These are phyloP conservation scores for Bettongia penicillata DNA, from an alignment of 2,113 vertebrate genomes.

Conservation along the genomic window DNA sequence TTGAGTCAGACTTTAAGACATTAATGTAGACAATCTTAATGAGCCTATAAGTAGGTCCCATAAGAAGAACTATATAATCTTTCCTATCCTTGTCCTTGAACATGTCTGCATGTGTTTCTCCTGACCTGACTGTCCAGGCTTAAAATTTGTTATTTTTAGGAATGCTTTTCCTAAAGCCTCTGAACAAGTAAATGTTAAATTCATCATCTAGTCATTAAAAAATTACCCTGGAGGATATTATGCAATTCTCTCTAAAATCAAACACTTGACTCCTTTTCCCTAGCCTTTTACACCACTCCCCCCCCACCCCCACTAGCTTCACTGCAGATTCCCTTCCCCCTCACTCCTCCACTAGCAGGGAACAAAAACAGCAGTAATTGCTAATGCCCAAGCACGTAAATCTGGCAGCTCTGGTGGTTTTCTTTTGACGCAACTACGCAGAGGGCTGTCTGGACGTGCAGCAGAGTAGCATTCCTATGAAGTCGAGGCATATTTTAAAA, in stretches of 20 bases:
- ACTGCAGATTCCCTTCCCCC: conserved; percentile 83
- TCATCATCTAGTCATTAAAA: conserved; percentile 8
- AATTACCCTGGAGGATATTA: conserved; percentile 50
- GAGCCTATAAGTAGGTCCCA: conserved; percentile 35
- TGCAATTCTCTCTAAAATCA: conserved; percentile 41
- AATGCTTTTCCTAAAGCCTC: conserved; percentile 15
- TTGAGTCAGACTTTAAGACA: neutral
- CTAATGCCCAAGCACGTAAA: conserved; percentile 83
- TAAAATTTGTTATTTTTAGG: conserved; percentile 43
- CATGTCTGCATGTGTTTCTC: conserved; percentile 40
- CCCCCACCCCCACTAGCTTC: conserved; percentile 72
- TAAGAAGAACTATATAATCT: neutral
- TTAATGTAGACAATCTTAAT: conserved; percentile 46
- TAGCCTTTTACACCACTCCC: conserved; percentile 13
- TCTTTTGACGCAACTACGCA: conserved; percentile 82
- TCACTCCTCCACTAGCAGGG: conserved; percentile 70
- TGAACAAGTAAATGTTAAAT: conserved; percentile 53
- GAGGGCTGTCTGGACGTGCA: conserved; percentile 75
- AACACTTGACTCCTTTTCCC: conserved; percentile 36
- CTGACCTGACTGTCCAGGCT: conserved; percentile 14
- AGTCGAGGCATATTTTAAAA: conserved; percentile 58
- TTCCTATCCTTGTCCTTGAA: conserved; percentile 16
- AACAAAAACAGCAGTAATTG: conserved; percentile 84
- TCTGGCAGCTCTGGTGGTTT: conserved; percentile 73
- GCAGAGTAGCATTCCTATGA: conserved; percentile 58